These are phyloP conservation scores for Microcebus tavaratra DNA, from an alignment of 2,113 vertebrate genomes.

Conservation along the genomic window DNA sequence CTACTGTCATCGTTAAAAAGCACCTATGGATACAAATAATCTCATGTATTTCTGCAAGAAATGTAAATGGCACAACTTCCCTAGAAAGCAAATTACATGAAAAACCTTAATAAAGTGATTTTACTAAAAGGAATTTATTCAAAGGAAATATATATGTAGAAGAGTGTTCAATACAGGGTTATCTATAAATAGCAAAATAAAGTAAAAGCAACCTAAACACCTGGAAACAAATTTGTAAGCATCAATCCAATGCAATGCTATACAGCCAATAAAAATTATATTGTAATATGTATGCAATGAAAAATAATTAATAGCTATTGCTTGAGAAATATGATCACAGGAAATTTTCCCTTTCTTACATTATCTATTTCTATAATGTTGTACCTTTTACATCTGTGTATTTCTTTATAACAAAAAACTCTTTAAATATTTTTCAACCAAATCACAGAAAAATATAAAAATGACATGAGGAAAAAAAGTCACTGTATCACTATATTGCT, in stretches of 20 bases:
- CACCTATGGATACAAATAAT: background rate
- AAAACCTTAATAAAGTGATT: background rate
- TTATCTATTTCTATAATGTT: background rate
- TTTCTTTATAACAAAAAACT: background rate
- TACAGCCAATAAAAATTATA: background rate
- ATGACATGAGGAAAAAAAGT: background rate
- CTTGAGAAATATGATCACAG: background rate
- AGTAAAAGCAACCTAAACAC: background rate
- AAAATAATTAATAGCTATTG: background rate
- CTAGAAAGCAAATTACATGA: background rate
- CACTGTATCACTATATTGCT: background rate
- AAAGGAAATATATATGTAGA: background rate
- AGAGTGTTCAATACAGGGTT: background rate
- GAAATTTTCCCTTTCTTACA: background rate
- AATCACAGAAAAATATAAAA: background rate
- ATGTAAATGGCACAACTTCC: background rate
- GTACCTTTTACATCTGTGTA: background rate
- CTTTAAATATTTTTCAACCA: background rate
- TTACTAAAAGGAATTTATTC: conserved; percentile 24
- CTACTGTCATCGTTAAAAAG: background rate
- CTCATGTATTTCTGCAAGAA: background rate
- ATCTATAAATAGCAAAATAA: conserved; percentile 32
- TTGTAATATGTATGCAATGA: background rate
- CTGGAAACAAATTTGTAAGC: background rate
- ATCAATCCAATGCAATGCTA: background rate